Percentiles rank a stretch among this genome's conserved stretches.
These are phyloP conservation scores for Paracanthobrama guichenoti DNA, from an alignment of 2,113 vertebrate genomes.

Conservation along the genomic window DNA sequence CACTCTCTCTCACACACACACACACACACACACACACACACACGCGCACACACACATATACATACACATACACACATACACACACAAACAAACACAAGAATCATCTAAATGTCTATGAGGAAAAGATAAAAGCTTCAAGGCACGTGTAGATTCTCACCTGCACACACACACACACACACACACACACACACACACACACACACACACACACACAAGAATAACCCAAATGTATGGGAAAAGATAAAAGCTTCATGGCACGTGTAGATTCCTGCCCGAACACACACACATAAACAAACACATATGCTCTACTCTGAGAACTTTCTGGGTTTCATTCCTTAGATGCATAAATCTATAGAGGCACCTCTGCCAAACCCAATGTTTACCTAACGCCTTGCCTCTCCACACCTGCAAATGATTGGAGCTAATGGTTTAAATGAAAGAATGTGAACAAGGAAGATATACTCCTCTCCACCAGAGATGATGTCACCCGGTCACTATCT, in stretches of 20 bases:
- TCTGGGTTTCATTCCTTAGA: constrained; percentile 23
- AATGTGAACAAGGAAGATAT: neutral
- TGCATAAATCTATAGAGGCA: constrained; percentile 41
- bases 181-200: neutral
- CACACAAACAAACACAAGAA: too few relatives aligned
- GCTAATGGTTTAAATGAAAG: constrained; percentile 19
- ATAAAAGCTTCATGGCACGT: too few relatives aligned
- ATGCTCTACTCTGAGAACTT: neutral
- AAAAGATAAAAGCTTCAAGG: too few relatives aligned
- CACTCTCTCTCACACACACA: too few relatives aligned
- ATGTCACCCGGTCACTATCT: constrained; percentile 20
- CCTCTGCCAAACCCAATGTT: constrained; percentile 41
- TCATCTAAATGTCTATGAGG: too few relatives aligned
- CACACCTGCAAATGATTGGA: constrained; percentile 51
- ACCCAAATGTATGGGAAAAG: too few relatives aligned
- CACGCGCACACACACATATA: too few relatives aligned
- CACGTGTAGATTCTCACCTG: constrained; percentile 5
- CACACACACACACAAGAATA: neutral
- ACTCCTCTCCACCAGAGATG: neutral
- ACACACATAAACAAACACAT: neutral
- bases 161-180: neutral
- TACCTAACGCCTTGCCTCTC: constrained; percentile 31
- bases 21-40: too few relatives aligned
- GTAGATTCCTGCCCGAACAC: too few relatives aligned
- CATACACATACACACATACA: too few relatives aligned